Evolutionary conservation across 2,797 vertebrate genomes (phyloP), one percentile per base, ranked within the genome.

Genomic region (Leuciscus waleckii): DNA sequence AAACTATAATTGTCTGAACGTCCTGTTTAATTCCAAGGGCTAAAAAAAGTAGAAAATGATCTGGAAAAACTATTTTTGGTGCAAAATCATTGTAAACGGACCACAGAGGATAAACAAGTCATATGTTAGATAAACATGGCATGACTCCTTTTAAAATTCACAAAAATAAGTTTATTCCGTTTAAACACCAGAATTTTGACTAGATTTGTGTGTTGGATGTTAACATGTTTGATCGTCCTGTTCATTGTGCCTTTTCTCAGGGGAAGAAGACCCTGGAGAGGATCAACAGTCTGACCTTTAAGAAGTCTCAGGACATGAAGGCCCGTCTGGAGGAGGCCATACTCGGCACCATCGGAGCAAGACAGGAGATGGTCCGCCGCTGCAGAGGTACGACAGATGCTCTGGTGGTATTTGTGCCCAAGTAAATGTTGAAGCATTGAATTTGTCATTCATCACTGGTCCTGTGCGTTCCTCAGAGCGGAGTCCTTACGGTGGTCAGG

Each of bases 271-370:
- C 96, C 74, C 95, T 97, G 81, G 96, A 98, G 89, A 95, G 97
- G 41, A 97, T 98, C 91, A 98, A 98, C 92, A 98, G 97, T 90
- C 92, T 98, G 89, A 97, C 97, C 0, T 98, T 98, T 92, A 98
- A 98, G 92, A 98, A 98, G 92, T 98, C 97, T 4, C 96, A 97
- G 89, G 97, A 98, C 91, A 98, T 98, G 97, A 98, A 97, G 88
- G 97, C 97, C 0, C 94, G 97, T 2, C 94, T 98, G 32, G 97
- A 98, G 90, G 97, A 98, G 88, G 97, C 97, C 90, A 98, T 98
- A 63, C 91, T 98, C 78, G 97, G 97, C 26, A 97, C 96, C 65
- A 96, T 97, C 0, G 97, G 97, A 2, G 97, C 97, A 0, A 95
- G 97, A 0, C 97, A 98, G 87, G 97, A 98, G 93, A 98, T 98